A percentile compares a stretch with the other conserved stretches of the same genome.
phyloP scores from a whole-genome alignment of 2,113 vertebrate species.

The Riparia riparia region DNA sequence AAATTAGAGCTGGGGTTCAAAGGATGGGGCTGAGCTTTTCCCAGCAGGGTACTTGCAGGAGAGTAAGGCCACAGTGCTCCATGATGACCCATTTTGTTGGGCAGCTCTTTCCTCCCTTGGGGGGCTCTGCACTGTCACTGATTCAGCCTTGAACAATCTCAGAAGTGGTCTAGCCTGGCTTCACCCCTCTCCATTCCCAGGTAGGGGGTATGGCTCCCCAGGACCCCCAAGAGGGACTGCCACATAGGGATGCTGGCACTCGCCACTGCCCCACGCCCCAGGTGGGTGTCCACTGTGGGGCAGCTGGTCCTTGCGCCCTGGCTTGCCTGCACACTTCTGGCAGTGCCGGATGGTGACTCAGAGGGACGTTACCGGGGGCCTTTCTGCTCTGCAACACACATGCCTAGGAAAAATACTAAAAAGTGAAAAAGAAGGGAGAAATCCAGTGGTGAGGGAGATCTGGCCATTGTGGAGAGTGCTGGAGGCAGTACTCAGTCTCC shows the following conservation, averaged over 20 bases:
- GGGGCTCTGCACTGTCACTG: rapidly evolving
- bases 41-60: not conserved
- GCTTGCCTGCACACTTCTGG: not conserved
- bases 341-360: not conserved
- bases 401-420: not conserved
- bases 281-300: too few relatives aligned
- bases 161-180: not conserved
- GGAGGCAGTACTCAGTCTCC: not conserved
- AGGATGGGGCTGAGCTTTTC: not conserved
- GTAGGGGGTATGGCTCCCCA: not conserved
- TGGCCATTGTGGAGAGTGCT: not conserved
- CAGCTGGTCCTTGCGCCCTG: not conserved
- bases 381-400: not conserved
- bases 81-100: not conserved
- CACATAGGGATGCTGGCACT: not conserved
- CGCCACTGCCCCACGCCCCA: rapidly evolving
- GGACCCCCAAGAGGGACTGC: not conserved
- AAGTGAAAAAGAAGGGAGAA: not conserved
- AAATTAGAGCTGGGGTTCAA: not conserved
- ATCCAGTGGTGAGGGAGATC: not conserved
- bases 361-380: not conserved
- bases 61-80: not conserved
- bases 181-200: not conserved
- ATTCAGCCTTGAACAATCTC: not conserved
- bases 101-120: rapidly evolving